Conservation (phyloP, 2,888 invertebrate genomes). For the Napeogenes sylphis region DNA sequence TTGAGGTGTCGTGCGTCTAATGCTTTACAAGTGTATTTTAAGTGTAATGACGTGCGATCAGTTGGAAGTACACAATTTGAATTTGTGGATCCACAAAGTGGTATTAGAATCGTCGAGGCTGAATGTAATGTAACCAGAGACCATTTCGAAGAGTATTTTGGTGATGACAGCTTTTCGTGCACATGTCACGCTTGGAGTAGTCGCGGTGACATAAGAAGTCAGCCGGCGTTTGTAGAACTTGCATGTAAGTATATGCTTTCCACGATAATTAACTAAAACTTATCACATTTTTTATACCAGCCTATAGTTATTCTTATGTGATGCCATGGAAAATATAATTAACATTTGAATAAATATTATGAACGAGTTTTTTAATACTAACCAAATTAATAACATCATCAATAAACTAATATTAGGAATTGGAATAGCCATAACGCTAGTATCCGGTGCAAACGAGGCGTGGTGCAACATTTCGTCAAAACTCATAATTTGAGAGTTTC, state of each 20-base stretch:
- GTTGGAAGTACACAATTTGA: slow-evolving; percentile 85
- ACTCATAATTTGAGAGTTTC: slow-evolving; percentile 74
- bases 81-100: slow-evolving; percentile 93
- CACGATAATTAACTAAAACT: neutral
- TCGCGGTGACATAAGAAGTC: slow-evolving; percentile 90
- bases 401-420: slow-evolving; percentile 40
- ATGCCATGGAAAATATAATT: no score
- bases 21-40: slow-evolving; percentile 91
- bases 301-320: no score
- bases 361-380: no score
- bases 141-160: slow-evolving; percentile 95
- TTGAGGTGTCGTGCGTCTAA: slow-evolving; percentile 94
- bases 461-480: slow-evolving; percentile 67
- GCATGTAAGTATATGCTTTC: slow-evolving; percentile 88
- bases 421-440: slow-evolving; percentile 35
- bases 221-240: slow-evolving; percentile 91
- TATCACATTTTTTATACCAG: no score
- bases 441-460: slow-evolving; percentile 57
- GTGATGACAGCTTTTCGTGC: slow-evolving; percentile 92
- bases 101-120: slow-evolving; percentile 91
- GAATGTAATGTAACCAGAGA: slow-evolving; percentile 92
- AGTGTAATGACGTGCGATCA: slow-evolving; percentile 89
- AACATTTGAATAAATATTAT: no score
- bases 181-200: slow-evolving; percentile 96
- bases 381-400: slow-evolving; percentile 37